Base-by-base conservation (phyloP, 1,140 invertebrate genomes). In the Leptopilina clavipes region DNA sequence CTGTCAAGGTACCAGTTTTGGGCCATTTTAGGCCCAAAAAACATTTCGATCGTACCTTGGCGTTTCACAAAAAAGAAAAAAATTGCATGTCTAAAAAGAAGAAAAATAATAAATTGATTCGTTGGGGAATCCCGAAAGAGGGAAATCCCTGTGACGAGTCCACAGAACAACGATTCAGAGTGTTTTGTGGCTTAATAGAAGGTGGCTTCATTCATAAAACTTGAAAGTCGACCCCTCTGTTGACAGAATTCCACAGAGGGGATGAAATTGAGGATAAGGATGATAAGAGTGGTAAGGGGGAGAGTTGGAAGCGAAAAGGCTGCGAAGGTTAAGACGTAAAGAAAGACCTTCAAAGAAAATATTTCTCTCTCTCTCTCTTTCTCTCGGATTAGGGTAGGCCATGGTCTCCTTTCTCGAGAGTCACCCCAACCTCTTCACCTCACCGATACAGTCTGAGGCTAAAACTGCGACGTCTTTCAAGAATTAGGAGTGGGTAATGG, bases 361-460 rank as follows among this genome's bases (percentile, higher is more conserved):
- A n/a, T n/a, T n/a, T n/a, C n/a, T n/a, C n/a, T n/a, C n/a, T n/a
- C n/a, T n/a, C n/a, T n/a, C n/a, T n/a, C n/a, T n/a, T 40, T 52
- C 76, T 56, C 73, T 71, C 73, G 56, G 85, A 88, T 87, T 90
- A 89, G 86, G 88, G 86, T 87, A 90, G 88, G 88, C 89, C 87
- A 83, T 72, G 88, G 78, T 82, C 25, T 31, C 25, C 37, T 40
- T 40, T 40, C 37, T 31, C 25, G 5, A 31, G 81, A 82, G 78
- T 78, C 80, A 83, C 86, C 86, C 88, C 85, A 76, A 82, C 87
- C 89, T 90, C 89, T 90, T 85, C 84, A 59, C 76, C 65, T 82
- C 83, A 22, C 72, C 74, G 79, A 77, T 79, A 71, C 77, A 59
- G 59, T 78, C 76, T 71, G 22, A 72, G 76, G 76, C 31, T 73